Evolutionary conservation across 2,888 invertebrate genomes (phyloP), one percentile per base, ranked within the genome.

Genomic region (Smittia aterrima): DNA sequence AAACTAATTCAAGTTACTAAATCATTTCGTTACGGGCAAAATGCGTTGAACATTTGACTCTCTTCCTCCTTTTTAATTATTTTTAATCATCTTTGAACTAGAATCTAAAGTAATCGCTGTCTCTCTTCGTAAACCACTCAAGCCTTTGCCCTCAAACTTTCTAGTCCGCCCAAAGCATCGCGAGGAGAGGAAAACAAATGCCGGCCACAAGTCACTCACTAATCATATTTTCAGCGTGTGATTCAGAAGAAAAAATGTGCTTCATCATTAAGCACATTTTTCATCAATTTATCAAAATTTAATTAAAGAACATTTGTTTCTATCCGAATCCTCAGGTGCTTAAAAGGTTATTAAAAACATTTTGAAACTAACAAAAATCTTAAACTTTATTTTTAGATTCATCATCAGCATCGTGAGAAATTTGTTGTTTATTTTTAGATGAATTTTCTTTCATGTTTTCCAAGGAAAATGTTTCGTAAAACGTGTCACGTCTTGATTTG

Each of bases 301-400:
- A n/a, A 47, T n/a, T 47, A n/a, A 2, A 47, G 16, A 11, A 47
- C 47, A 47, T 47, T 47, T 47, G 47, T 47, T 47, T 2, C 47
- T 16, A 32, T 6, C 47, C 3, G 47, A 47, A n/a, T 47, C 47
- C 47, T 47, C 47, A 47, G 47, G 47, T 47, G 47, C 47, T 47
- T 47, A 47, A 47, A 47, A 47, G 47, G 47, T n/a, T 47, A 47
- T 47, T n/a, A 11, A 47, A n/a, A 47, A 47, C 11, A 47, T 47
- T 47, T 11, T 3, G 2, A 47, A 47, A 32, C 32, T 47, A 47
- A 47, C n/a, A 47, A 47, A 13, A 16, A 47, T 47, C 3, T n/a
- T 3, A 11, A 13, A n/a, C 11, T 47, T 47, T 47, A 47, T 47
- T 47, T 47, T 11, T 47, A 47, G 47, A 13, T n/a, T 47, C 47